Conservation (phyloP, 2,113 vertebrate species). For the Hypanus sabinus region DNA sequence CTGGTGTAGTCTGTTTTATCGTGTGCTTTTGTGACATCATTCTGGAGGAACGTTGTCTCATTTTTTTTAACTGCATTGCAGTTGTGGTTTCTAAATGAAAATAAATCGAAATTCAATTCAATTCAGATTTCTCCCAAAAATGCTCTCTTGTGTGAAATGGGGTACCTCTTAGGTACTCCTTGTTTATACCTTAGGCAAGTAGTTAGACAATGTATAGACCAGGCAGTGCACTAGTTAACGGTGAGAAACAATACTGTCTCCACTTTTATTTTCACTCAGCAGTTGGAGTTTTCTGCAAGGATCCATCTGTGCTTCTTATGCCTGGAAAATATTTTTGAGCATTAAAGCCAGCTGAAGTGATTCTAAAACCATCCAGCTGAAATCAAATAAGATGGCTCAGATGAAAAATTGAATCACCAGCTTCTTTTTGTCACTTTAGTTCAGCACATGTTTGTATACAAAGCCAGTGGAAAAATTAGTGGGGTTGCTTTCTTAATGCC, state of each 20-base stretch:
- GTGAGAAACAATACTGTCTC: neutral
- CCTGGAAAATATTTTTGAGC: neutral
- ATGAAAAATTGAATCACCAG: neutral
- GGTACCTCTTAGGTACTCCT: neutral
- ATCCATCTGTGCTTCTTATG: neutral
- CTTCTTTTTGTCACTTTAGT: neutral
- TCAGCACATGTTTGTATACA: neutral
- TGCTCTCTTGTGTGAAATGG: neutral
- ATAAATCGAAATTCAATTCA: no score
- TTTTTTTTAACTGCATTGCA: no score
- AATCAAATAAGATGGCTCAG: neutral
- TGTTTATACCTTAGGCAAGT: neutral
- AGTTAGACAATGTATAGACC: neutral
- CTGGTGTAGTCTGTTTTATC: no score
- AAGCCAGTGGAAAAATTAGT: neutral
- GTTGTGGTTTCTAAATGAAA: no score
- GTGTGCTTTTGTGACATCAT: no score
- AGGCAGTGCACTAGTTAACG: neutral
- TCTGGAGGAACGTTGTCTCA: no score
- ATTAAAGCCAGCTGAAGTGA: neutral
- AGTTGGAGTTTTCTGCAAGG: neutral
- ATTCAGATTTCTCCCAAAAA: neutral
- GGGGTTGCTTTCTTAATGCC: neutral
- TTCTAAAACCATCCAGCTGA: neutral
- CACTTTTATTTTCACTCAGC: neutral